Percentiles rank a stretch among this genome's conserved stretches.
These are phyloP conservation scores for Xylocampa areola DNA, from an alignment of 2,888 invertebrate genomes.

Conservation along the genomic window DNA sequence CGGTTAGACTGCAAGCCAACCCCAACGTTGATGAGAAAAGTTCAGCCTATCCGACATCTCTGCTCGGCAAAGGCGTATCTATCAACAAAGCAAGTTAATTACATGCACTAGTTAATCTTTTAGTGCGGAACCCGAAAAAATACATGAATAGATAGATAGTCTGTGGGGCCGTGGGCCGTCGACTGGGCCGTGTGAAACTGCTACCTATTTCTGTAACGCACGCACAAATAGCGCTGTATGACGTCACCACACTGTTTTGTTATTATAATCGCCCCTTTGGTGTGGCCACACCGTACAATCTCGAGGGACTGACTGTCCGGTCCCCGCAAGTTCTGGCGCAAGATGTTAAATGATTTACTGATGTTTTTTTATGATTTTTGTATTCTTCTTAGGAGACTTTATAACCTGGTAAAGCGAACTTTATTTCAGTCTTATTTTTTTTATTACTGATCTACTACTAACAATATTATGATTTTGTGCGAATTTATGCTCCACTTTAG, in stretches of 20 bases:
- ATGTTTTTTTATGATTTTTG: not conserved
- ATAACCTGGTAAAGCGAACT: too few species aligned
- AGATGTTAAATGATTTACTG: not conserved
- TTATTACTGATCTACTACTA: too few species aligned
- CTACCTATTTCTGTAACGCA: conserved; percentile 72
- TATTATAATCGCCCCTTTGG: conserved; percentile 59
- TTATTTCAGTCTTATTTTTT: too few species aligned
- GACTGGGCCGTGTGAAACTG: conserved; percentile 66
- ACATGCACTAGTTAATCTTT: not conserved
- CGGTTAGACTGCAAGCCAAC: too few species aligned
- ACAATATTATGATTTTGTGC: too few species aligned
- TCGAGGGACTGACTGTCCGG: conserved; percentile 25
- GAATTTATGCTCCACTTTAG: too few species aligned
- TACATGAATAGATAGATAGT: conserved; percentile 36
- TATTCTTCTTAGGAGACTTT: too few species aligned
- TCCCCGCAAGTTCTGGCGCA: conserved; percentile 1
- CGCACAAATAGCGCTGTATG: conserved; percentile 70
- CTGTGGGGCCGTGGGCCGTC: conserved; percentile 48
- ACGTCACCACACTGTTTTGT: conserved; percentile 65
- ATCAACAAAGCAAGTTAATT: not conserved
- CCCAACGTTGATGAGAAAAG: too few species aligned
- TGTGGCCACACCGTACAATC: conserved; percentile 37
- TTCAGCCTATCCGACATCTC: too few species aligned
- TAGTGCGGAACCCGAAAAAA: conserved; percentile 39
- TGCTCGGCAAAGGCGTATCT: not conserved